A percentile compares a stretch with the other conserved stretches of the same genome.
phyloP scores from a whole-genome alignment of 1,140 invertebrate species.

The Nebria ingens region DNA sequence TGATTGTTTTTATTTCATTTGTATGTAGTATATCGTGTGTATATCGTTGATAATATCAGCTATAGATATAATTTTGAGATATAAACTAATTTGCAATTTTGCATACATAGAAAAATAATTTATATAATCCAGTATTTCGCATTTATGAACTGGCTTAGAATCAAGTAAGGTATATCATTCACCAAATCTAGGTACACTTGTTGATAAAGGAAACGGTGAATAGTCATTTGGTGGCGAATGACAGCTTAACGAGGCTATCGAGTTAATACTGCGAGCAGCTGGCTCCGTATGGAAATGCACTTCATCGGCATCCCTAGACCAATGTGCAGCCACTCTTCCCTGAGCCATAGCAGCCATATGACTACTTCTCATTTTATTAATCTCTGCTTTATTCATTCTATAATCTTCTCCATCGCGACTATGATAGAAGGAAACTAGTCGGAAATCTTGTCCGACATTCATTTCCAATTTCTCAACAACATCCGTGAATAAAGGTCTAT shows the following conservation, averaged over 20 bases:
- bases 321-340: not conserved
- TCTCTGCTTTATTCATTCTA: conserved; percentile 16
- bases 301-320: not conserved
- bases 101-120: too few relatives aligned
- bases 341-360: not conserved
- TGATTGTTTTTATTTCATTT: too few relatives aligned
- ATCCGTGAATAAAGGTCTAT: conserved; percentile 73
- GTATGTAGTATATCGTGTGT: too few relatives aligned
- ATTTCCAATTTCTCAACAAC: conserved; percentile 51
- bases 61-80: too few relatives aligned
- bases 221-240: not conserved
- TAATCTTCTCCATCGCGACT: conserved; percentile 48
- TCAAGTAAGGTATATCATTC: too few relatives aligned
- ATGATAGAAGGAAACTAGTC: conserved; percentile 65
- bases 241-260: not conserved
- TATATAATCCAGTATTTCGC: too few relatives aligned
- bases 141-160: too few relatives aligned
- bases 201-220: not conserved
- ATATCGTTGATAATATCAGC: too few relatives aligned
- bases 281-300: not conserved
- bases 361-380: not conserved
- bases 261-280: not conserved
- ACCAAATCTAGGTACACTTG: not conserved
- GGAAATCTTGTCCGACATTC: conserved; percentile 49
- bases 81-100: too few relatives aligned